Base-by-base conservation (phyloP, 2,888 invertebrate genomes). In the Ophion ellenae region DNA sequence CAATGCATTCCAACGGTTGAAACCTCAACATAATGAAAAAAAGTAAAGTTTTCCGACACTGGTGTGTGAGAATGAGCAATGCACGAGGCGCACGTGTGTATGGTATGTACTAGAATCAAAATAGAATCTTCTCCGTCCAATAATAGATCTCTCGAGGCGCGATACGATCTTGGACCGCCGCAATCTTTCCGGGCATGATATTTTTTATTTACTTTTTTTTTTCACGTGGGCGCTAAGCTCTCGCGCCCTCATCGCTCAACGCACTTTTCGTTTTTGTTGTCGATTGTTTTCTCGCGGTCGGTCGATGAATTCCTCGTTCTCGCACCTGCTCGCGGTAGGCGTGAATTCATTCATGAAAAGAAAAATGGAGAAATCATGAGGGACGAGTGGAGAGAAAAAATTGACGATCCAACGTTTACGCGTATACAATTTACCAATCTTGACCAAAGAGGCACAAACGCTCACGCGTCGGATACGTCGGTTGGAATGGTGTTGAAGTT, bases 111-210 rank as follows among this genome's bases (percentile, higher is more conserved):
- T 61, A 70, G 57, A 80, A 64, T 83, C 67, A 63, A 86, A 86
- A 83, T 86, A 86, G 83, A 86, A 86, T 63, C 76, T 17, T 77
- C 63, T 74, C 14, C 69, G 24, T 69, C 85, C 81, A 83, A 83
- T 83, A 86, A 86, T 86, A 86, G 85, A 73, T 20, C 28, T 53
- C n/a, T 74, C 76, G 20, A 64, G 70, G 61, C 47, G 74, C 32
- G 64, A 57, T 76, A 76, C 64, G 53, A 14, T 53, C 32, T 47
- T 69, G 69, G 59, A 20, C 3, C 7, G 53, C 9, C 28, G 63
- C 69, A 36, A 53, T 53, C 53, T 53, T 53, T 14, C 14, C 17
- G 53, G 14, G 53, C 17, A 5, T 14, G 17, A 0, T 14, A 53
- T 53, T 53, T 14, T 53, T 47, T 47, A 3, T 11, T 7, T 45